Percentiles rank a stretch among this genome's conserved stretches.
phyloP scores from a whole-genome alignment of 2,113 vertebrate species.

The Poeciliopsis occidentalis region DNA sequence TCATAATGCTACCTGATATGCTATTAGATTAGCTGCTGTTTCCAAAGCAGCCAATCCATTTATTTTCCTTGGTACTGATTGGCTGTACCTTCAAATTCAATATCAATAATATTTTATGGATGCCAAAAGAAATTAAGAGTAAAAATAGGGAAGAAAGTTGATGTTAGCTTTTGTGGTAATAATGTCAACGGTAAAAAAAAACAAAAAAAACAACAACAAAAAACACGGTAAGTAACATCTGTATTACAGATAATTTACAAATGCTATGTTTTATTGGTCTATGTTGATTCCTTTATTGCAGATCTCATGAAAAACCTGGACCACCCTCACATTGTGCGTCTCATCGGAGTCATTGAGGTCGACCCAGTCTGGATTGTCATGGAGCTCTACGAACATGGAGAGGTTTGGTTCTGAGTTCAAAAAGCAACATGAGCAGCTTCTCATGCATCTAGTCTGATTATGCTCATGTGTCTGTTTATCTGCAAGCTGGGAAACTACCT shows the following conservation, averaged over 20 bases:
- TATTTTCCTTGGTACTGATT: no score
- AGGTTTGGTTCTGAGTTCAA: constrained; percentile 75
- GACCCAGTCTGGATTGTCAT: constrained; percentile 95
- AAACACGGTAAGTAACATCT: neutral
- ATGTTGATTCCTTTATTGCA: constrained; percentile 49
- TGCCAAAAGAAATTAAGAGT: no score
- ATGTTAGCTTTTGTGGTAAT: no score
- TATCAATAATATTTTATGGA: no score
- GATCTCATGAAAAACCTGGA: constrained; percentile 92
- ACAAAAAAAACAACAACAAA: no score
- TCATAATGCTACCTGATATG: no score
- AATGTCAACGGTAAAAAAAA: no score
- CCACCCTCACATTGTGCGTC: constrained; percentile 91
- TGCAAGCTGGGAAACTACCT: constrained; percentile 89
- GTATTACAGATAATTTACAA: neutral
- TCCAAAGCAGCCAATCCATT: no score
- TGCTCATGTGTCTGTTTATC: neutral
- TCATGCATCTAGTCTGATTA: neutral
- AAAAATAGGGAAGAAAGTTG: no score
- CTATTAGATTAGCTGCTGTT: no score
- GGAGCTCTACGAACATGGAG: constrained; percentile 90
- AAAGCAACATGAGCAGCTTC: neutral
- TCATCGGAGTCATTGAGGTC: constrained; percentile 88
- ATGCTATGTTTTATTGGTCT: neutral
- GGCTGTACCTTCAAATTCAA: no score